Evolutionary conservation across 2,113 vertebrate species (phyloP), one percentile per base, ranked within the genome.

Genomic region (Carassius carassius): DNA sequence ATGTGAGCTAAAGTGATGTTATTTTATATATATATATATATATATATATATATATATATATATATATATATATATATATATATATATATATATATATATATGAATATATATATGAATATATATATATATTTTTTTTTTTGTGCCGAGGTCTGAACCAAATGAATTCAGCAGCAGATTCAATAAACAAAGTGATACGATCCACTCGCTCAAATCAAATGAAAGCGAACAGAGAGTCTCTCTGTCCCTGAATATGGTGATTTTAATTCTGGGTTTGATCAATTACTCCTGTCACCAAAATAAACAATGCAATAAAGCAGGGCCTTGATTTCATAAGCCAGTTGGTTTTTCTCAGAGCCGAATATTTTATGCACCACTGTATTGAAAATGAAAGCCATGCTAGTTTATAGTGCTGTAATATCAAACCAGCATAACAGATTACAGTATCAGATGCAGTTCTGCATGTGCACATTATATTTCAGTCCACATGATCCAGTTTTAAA

Each of bases 131-230:
- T 4, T 35, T 35, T 35, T 4, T 35, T 35, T 35, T 80, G 16
- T 60, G 47, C 25, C 14, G n/a, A 51, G 56, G 84, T 32, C 78
- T 82, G 29, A 41, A 67, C 35, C 72, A 56, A 84, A 76, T 67
- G 70, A 54, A 85, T 85, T 81, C 58, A 41, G 77, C 44, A 41
- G 78, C 70, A 74, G 58, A 85, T 81, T 81, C 70, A 67, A 81
- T 85, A 75, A 81, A 81, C 77, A 62, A 70, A 17, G 14, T 2
- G 41, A 23, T 37, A 41, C 25, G 49, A 75, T 4, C 51, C 12
- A 17, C 84, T 73, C 73, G n/a, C 69, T 51, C 73, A 81, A 74
- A 85, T 65, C 78, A 19, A 37, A 73, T 74, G 19, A 74, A 60
- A 13, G n/a, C 2, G 35, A 60, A 47, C 14, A 1, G 69, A 81